Evolutionary conservation across 2,113 vertebrate species (phyloP).

Genomic region (Heloderma charlesbogerti): DNA sequence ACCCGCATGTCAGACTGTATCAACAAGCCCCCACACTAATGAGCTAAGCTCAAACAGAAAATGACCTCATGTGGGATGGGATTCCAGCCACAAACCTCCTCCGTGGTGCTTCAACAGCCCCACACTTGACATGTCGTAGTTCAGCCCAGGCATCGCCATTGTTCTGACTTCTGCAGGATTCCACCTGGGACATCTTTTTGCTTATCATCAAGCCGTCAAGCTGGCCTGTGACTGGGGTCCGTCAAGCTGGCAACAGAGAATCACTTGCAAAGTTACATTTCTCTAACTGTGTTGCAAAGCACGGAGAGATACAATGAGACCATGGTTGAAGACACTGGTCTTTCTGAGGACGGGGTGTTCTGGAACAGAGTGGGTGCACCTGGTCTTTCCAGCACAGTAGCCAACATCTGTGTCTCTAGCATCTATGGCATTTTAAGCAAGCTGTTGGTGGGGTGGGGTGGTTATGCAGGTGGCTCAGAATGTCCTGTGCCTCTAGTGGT

Average conservation of each 20-base stretch:
- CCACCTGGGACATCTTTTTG: constrained; percentile 3
- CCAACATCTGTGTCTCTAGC: fast-evolving
- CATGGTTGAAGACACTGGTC: neutral
- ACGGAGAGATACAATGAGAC: neutral
- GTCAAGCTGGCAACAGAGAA: neutral
- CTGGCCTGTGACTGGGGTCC: neutral
- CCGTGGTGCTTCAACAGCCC: constrained; percentile 50
- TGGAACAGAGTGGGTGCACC: neutral
- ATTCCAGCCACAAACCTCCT: constrained; percentile 52
- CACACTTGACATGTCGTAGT: neutral
- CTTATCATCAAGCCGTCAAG: neutral
- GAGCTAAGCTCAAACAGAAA: constrained; percentile 56
- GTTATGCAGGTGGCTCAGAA: neutral
- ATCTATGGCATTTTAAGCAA: neutral
- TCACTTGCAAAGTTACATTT: neutral
- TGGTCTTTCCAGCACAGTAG: neutral
- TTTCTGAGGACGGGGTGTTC: fast-evolving
- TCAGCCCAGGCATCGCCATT: no score
- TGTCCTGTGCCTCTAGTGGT: no score
- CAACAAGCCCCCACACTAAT: constrained; percentile 62
- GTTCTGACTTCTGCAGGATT: neutral
- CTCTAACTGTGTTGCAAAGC: neutral
- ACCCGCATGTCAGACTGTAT: constrained; percentile 69
- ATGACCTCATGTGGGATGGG: constrained; percentile 67
- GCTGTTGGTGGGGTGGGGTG: fast-evolving